Evolutionary conservation across 2,888 invertebrate species (phyloP), one percentile per base, ranked within the genome.

Genomic region (Synanthedon myopaeformis): DNA sequence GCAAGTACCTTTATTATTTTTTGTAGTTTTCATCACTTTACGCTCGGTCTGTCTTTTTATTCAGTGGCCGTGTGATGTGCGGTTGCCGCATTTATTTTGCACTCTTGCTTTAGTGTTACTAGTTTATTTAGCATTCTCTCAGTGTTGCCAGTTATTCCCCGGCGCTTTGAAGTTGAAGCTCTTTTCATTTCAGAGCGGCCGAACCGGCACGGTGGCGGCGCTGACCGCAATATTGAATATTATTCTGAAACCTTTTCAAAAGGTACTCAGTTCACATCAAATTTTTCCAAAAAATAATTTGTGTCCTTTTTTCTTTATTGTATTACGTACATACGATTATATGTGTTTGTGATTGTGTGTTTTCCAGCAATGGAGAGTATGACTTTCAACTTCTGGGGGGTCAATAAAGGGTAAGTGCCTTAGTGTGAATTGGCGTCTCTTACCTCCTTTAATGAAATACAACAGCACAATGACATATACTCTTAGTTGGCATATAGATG

Each of bases 61-160:
- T 82, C 86, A 86, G 74, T 87, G 86, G 79, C 81, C 82, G 78
- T 84, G 84, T 84, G 81, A 84, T 84, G 74, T 74, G 83, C 70
- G 79, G 82, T 80, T 78, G 82, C 72, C 67, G 75, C 83, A 84
- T 87, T 86, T 87, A 85, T 85, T 86, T 84, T 87, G 76, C 82
- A 78, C 83, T 82, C 79, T 79, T 64, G 67, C 73, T 66, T 70
- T 68, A 67, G 72, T 70, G 76, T 64, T 74, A 72, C 69, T 65
- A 72, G 79, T 81, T 76, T 80, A 80, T 80, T 80, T 79, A 79
- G 71, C 76, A 79, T 75, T 81, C 82, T 79, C 76, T 78, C 74
- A 68, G 74, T 76, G 76, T 68, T 76, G 76, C 73, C 79, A 79
- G 82, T 82, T 79, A 81, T 77, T 77, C 74, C 69, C 61, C 67